phyloP scores from a whole-genome alignment of 2,113 vertebrate species.

The Agelaius phoeniceus region DNA sequence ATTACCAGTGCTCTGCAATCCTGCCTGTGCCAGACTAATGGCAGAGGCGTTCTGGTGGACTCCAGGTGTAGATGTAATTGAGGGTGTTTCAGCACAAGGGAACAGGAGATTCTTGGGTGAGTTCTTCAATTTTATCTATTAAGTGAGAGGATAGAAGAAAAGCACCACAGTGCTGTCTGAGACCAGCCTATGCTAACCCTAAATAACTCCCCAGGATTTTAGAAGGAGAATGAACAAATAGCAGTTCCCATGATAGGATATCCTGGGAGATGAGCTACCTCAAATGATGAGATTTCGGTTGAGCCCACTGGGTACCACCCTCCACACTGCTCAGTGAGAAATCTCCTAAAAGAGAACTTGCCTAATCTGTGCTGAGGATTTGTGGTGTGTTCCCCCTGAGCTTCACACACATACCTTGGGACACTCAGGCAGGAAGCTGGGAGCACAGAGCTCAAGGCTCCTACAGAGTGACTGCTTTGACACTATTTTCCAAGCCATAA shows the following conservation, averaged over 20 bases:
- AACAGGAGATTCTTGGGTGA: not conserved
- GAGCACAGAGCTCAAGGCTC: not conserved
- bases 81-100: not conserved
- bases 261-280: not conserved
- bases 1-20: conserved; percentile 14
- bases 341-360: not conserved
- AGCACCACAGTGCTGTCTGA: not conserved
- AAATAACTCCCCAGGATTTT: not conserved
- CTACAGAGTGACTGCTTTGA: not conserved
- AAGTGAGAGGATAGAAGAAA: not conserved
- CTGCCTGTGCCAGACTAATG: not conserved
- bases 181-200: not conserved
- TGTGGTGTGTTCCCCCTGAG: not conserved
- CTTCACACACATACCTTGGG: not conserved
- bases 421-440: not conserved
- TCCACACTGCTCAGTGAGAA: not conserved
- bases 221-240: not conserved
- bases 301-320: not conserved
- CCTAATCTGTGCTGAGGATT: not conserved
- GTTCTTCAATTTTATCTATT: not conserved
- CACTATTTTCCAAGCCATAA: not conserved
- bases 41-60: conserved; percentile 8
- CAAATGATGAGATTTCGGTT: not conserved
- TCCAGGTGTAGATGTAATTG: conserved; percentile 43
- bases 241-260: not conserved